Conservation (phyloP, 2,113 vertebrate genomes). For the Fulmarus glacialis region DNA sequence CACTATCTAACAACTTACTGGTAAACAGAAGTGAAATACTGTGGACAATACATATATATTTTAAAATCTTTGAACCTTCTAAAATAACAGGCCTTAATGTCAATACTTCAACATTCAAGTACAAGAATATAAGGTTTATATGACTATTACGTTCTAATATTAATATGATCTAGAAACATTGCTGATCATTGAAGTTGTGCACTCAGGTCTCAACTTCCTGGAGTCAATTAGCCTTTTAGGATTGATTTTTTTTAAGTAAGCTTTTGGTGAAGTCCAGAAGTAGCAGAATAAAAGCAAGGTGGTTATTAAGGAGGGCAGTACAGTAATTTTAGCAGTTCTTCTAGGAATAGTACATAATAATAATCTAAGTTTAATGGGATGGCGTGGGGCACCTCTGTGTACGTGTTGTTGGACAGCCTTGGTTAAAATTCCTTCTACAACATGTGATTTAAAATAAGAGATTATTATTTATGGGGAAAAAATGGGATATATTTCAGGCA, state of each 20-base stretch:
- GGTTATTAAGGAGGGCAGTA: not conserved
- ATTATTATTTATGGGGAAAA: not conserved
- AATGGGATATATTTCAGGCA: not conserved
- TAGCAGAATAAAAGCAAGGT: not conserved
- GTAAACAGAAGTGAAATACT: not conserved
- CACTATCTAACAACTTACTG: not conserved
- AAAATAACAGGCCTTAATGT: not conserved
- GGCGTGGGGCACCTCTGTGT: not conserved
- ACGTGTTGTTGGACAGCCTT: not conserved
- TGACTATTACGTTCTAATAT: not conserved
- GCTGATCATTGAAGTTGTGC: not conserved
- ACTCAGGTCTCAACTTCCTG: not conserved
- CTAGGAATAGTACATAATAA: not conserved
- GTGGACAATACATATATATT: not conserved
- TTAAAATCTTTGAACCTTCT: not conserved
- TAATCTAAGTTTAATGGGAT: not conserved
- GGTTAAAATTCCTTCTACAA: not conserved
- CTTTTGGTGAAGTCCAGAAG: not conserved
- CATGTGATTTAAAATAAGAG: not conserved
- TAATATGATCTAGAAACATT: not conserved
- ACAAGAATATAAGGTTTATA: not conserved
- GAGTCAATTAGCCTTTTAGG: not conserved
- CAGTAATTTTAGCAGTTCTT: not conserved
- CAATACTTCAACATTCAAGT: not conserved
- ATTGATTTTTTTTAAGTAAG: not conserved